Evolutionary conservation across 2,888 invertebrate genomes (phyloP).

Genomic region (Unio delphinus): DNA sequence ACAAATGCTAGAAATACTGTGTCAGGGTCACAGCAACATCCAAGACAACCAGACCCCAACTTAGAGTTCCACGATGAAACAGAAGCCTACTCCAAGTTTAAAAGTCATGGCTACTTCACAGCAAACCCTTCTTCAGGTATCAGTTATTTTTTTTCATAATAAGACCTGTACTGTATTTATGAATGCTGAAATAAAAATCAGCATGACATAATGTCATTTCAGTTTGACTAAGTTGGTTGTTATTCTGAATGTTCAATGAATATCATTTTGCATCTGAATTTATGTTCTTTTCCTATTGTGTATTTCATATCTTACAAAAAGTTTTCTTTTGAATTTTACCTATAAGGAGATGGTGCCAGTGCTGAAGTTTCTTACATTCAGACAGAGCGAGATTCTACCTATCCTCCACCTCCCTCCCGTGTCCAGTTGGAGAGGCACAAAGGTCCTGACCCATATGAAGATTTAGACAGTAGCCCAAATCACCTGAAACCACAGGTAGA

Average conservation of each 20-base stretch:
- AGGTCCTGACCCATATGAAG: constrained; percentile 22
- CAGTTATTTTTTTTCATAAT: neutral
- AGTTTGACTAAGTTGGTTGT: too few relatives aligned
- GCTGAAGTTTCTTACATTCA: constrained; percentile 6
- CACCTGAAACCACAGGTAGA: constrained; percentile 16
- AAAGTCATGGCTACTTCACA: constrained; percentile 66
- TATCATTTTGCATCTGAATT: too few relatives aligned
- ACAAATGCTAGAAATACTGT: constrained; percentile 34
- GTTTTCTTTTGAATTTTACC: too few relatives aligned
- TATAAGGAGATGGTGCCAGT: too few relatives aligned
- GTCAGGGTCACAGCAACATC: constrained; percentile 12
- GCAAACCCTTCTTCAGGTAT: constrained; percentile 57
- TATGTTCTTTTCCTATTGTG: too few relatives aligned
- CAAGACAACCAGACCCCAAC: constrained; percentile 50
- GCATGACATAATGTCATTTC: too few relatives aligned
- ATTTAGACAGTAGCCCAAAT: constrained; percentile 17
- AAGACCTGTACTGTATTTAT: constrained; percentile 1
- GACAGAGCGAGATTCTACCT: constrained; percentile 30
- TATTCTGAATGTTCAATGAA: too few relatives aligned
- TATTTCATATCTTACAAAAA: too few relatives aligned
- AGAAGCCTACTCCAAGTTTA: constrained; percentile 66
- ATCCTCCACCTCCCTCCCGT: constrained; percentile 30
- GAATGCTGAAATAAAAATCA: neutral
- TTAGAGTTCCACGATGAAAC: constrained; percentile 63
- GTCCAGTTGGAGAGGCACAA: constrained; percentile 30